Evolutionary conservation across 92 coral and sea anemone genomes (phyloP).

Genomic region (Nematostella vectensis): DNA sequence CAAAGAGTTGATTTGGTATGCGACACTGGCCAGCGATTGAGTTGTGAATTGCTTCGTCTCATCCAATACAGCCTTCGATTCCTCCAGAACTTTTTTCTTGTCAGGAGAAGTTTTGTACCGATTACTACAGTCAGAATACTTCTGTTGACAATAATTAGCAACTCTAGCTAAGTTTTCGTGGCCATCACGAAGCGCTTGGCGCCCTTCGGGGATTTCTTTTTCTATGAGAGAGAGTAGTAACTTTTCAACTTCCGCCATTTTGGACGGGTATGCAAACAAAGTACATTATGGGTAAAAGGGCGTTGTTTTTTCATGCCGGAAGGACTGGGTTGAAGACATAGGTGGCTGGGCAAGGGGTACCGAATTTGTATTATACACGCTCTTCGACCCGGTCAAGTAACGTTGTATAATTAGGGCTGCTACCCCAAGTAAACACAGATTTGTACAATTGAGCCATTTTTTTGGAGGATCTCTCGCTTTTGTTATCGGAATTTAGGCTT

Average conservation of each 20-base stretch:
- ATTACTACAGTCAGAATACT: conserved; percentile 72
- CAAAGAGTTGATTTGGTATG: conserved; percentile 91
- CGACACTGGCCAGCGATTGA: conserved; percentile 95
- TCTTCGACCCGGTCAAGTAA: no score
- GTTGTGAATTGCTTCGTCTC: conserved; percentile 97
- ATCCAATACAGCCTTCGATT: conserved; percentile 65
- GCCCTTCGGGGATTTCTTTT: conserved; percentile 91
- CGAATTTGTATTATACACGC: no score
- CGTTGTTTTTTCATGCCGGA: no score
- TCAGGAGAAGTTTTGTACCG: conserved; percentile 68
- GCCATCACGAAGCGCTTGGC: conserved; percentile 88
- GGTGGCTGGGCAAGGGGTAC: no score
- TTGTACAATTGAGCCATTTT: no score
- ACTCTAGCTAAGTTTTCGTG: conserved; percentile 92
- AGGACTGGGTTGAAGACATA: no score
- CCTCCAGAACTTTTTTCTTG: conserved; percentile 71
- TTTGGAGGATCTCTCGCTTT: no score
- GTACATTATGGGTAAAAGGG: conserved; percentile 33
- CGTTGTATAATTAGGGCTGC: no score
- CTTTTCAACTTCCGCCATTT: conserved; percentile 97
- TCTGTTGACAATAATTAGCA: conserved; percentile 86
- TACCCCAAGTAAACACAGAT: no score
- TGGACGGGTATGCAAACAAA: no score
- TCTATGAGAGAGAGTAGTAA: conserved; percentile 63
- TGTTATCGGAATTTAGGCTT: no score